Base-by-base conservation (phyloP, 1,140 invertebrate genomes). In the Microplitis demolitor region DNA sequence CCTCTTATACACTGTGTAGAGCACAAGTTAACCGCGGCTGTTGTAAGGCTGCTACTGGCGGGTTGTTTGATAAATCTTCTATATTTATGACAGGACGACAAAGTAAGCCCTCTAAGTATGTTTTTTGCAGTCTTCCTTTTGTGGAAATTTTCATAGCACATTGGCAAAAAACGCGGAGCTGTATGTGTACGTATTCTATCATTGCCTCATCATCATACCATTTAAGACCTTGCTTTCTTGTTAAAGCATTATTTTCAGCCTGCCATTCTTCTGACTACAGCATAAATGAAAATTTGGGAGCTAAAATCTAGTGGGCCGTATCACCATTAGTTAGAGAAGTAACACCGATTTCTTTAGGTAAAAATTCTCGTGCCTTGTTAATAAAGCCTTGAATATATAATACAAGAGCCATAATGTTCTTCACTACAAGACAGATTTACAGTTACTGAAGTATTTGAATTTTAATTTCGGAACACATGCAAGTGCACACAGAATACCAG, bases 401-500 rank as follows among this genome's bases (percentile, higher is more conserved):
- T 5, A 70, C 31, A 8, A 62, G 2, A 13, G 35, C 6, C 60
- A 62, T 62, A 53, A n/a, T 56, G 39, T 9, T 45, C 39, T 45
- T 45, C 11, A 45, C 8, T 35, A 13, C 1, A 9, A 11, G 4
- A 45, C 35, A 45, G 16, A 13, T 64, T 37, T 14, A 5, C 14
- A 64, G 11, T 54, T 54, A 16, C 53, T 14, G 53, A 14, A n/a
- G 24, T 60, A 4, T 39, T 51, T 9, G 3, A 45, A 45, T 39
- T 51, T 39, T 45, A 34, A 37, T 14, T 16, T 2, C 80, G 81
- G 71, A n/a, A n/a, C n/a, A n/a, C n/a, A n/a, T n/a, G 80, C 72
- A 75, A 83, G 79, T 9, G 78, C 80, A 37, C 85, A 61, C 69
- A 84, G 69, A 13, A 84, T 76, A 51, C 66, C 74, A 37, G 80